Conservation (phyloP, 2,888 invertebrate genomes). For the Drosophila demipolita region DNA sequence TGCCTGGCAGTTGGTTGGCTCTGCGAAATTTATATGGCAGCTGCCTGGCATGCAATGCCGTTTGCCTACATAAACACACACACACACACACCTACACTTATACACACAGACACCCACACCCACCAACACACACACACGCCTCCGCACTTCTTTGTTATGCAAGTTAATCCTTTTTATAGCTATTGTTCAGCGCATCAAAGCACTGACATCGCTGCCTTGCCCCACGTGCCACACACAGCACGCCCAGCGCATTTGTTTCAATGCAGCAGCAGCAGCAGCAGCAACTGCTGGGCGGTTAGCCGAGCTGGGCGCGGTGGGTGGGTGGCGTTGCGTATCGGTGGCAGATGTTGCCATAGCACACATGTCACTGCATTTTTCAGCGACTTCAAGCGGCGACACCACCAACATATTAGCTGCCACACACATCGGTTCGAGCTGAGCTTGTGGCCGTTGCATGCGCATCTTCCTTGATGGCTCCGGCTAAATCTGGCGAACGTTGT, state of each 20-base stretch:
- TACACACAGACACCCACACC: slow-evolving; percentile 3
- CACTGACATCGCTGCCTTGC: slow-evolving; percentile 41
- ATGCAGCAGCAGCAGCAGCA: slow-evolving; percentile 37
- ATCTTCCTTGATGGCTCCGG: slow-evolving; percentile 70
- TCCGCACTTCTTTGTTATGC: slow-evolving; percentile 72
- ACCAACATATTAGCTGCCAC: slow-evolving; percentile 78
- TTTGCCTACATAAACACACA: slow-evolving; percentile 37
- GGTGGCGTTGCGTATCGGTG: background rate
- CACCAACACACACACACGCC: slow-evolving; percentile 10
- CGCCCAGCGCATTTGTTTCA: slow-evolving; percentile 70
- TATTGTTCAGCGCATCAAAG: slow-evolving; percentile 78
- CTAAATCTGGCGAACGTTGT: slow-evolving; percentile 74
- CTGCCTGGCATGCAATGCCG: slow-evolving; percentile 47
- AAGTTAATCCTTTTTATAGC: slow-evolving; percentile 80
- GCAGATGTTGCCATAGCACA: slow-evolving; percentile 68
- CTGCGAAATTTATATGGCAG: slow-evolving; percentile 70
- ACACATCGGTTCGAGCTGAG: slow-evolving; percentile 31
- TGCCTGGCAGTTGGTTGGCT: slow-evolving; percentile 64
- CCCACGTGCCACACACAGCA: slow-evolving; percentile 13
- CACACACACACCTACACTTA: background rate
- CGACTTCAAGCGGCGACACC: slow-evolving; percentile 72
- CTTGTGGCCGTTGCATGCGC: slow-evolving; percentile 66
- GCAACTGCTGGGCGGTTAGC: slow-evolving; percentile 11
- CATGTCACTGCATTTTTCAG: slow-evolving; percentile 81
- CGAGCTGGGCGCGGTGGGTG: background rate